Conservation (phyloP, 1,140 invertebrate species). For the Araneus ventricosus region DNA sequence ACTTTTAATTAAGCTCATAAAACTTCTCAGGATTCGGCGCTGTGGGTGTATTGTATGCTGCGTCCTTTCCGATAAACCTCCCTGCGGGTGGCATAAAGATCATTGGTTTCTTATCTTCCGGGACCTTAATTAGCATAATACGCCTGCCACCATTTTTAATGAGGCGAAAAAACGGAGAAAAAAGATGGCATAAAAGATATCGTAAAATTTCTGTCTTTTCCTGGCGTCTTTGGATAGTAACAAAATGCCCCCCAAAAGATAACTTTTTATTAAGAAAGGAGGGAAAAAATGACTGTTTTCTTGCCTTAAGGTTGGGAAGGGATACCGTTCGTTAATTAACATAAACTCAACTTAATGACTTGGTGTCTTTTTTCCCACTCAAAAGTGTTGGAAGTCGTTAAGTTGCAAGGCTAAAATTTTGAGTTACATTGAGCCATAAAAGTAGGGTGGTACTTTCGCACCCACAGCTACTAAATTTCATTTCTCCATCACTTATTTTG, state of each 20-base stretch:
- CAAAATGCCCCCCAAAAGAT: conserved; percentile 73
- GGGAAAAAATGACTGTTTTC: conserved; percentile 40
- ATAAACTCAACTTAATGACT: conserved; percentile 75
- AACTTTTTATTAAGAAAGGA: conserved; percentile 74
- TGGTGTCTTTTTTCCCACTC: conserved; percentile 71
- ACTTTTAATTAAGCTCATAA: conserved; percentile 75
- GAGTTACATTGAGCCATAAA: conserved; percentile 71
- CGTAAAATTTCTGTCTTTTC: conserved; percentile 75
- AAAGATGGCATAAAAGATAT: conserved; percentile 75
- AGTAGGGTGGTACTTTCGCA: conserved; percentile 14
- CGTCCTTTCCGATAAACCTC: conserved; percentile 68
- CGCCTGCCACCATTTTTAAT: conserved; percentile 75
- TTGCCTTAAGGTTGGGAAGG: conserved; percentile 49
- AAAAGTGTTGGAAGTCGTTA: conserved; percentile 71
- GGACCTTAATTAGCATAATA: conserved; percentile 75
- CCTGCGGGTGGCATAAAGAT: conserved; percentile 70
- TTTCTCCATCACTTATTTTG: conserved; percentile 65
- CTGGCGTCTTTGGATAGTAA: conserved; percentile 74
- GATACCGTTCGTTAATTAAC: conserved; percentile 72
- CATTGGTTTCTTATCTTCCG: conserved; percentile 75
- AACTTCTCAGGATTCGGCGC: conserved; percentile 68
- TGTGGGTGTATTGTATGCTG: conserved; percentile 63
- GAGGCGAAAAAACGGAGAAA: conserved; percentile 75
- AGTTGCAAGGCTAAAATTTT: conserved; percentile 60
- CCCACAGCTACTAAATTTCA: conserved; percentile 63